Base-by-base conservation (phyloP, 1,140 invertebrate genomes). In the Metopolophium dirhodum region DNA sequence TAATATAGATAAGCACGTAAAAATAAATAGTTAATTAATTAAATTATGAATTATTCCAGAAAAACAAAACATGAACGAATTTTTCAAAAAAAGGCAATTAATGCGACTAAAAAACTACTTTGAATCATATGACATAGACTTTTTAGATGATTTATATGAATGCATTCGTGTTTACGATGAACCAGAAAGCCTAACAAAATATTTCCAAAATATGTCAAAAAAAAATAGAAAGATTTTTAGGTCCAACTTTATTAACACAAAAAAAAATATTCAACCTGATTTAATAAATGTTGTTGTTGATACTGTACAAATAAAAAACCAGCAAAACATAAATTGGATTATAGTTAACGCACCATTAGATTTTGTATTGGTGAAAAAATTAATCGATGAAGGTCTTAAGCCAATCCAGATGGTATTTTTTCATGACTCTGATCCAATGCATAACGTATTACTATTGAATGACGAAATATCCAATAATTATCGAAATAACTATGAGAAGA, bases 391-490 rank as follows among this genome's bases (percentile, higher is more conserved):
- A 23, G 1, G n/a, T 2, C 82, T 93, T 4, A 26, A 54, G 57
- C 91, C 91, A 0, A 93, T 83, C 2, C 91, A 93, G 35, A 54
- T 86, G 35, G 37, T 93, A n/a, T 93, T 85, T 51, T 85, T 86
- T 41, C 22, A n/a, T 22, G 91, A 93, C 49, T 26, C 47, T 4
- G 91, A 92, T 51, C 91, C 51, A 9, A 11, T n/a, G 82, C 82
- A 85, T 14, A 37, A 57, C 14, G 8, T 86, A 30, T 57, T 86
- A 26, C 57, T 86, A 26, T n/a, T n/a, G 2, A 22, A 3, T 41
- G 49, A 93, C 35, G 35, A 41, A 6, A 30, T n/a, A 2, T 30
- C 35, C 6, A 41, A 47, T 7, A 30, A 1, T 2, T 37, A 45
- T 18, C n/a, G 77, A 22, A 26, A 9, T 30, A 7, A 37, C 14